phyloP scores from a whole-genome alignment of 2,113 vertebrate genomes.

The Callipepla squamata region DNA sequence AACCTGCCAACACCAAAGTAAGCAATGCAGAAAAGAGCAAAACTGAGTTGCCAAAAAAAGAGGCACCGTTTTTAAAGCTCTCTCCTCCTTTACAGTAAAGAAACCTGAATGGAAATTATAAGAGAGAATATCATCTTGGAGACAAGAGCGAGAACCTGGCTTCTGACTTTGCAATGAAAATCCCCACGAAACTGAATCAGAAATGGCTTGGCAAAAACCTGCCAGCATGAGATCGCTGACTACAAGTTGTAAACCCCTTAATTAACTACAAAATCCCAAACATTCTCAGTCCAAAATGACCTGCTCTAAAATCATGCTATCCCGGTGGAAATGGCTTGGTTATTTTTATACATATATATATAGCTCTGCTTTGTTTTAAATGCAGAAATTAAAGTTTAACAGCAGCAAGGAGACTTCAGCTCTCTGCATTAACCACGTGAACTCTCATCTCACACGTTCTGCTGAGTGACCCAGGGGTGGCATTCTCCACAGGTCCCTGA shows the following conservation, averaged over 20 bases:
- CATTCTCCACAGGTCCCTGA: background rate
- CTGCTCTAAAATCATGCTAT: constrained; percentile 52
- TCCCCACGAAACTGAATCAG: background rate
- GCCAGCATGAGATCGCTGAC: background rate
- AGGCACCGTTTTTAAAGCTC: background rate
- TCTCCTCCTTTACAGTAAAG: background rate
- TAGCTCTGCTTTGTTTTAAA: constrained; percentile 71
- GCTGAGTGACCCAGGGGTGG: background rate
- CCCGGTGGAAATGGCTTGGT: constrained; percentile 61
- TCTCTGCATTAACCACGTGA: background rate
- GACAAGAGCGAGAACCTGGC: background rate
- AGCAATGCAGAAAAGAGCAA: background rate
- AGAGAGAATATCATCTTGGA: background rate
- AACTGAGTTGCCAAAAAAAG: background rate
- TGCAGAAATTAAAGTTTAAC: constrained; percentile 69
- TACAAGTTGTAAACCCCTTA: background rate
- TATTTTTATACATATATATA: constrained; percentile 44
- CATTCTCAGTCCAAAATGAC: constrained; percentile 26
- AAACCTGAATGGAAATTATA: background rate
- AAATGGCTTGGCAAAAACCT: constrained; percentile 1
- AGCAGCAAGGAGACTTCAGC: constrained; percentile 16
- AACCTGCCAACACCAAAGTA: background rate
- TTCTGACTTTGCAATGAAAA: background rate
- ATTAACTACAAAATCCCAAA: constrained; percentile 3
- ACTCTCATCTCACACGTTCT: background rate